Evolutionary conservation across 2,888 invertebrate species (phyloP), one percentile per base, ranked within the genome.

Genomic region (Clostera curtula): DNA sequence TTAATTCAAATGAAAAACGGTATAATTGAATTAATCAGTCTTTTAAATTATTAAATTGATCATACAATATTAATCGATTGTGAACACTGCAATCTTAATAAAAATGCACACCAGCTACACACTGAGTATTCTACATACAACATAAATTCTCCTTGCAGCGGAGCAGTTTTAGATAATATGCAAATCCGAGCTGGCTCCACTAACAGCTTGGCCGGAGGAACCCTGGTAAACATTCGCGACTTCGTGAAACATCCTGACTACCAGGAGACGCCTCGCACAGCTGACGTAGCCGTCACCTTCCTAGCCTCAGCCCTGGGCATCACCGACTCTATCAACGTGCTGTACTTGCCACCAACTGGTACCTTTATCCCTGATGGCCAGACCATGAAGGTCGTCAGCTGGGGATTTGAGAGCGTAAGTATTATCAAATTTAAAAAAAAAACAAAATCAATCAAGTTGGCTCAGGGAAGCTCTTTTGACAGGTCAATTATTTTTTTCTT

Each of bases 351-450:
- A 0, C 60, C 64, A 0, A 29, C 45, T 5, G 42, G 44, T 13
- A 49, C 27, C 2, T 36, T 22, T 24, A 58, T 74, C 6, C 40
- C 57, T 8, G 66, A 66, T 19, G 59, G 54, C 5, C 40, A 51
- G 1, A 4, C 33, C 0, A 37, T 64, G 10, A 54, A 50, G 19
- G 32, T 68, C 10, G 59, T 68, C 6, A 65, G 74, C 43, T 75
- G 74, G 74, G 74, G 74, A 28, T 73, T 70, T 18, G 64, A 65
- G 33, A 36, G 43, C 21, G 74, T 74, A 30, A 62, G 68, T 52
- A 14, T 11, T 12, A 18, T 5, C n/a, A n/a, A n/a, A n/a, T n/a
- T n/a, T n/a, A n/a, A n/a, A n/a, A n/a, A n/a, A n/a, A n/a, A n/a
- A n/a, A n/a, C n/a, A n/a, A n/a, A n/a, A n/a, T n/a, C n/a, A n/a